Conservation (phyloP, 2,113 vertebrate genomes). For the Hepsetus odoe region DNA sequence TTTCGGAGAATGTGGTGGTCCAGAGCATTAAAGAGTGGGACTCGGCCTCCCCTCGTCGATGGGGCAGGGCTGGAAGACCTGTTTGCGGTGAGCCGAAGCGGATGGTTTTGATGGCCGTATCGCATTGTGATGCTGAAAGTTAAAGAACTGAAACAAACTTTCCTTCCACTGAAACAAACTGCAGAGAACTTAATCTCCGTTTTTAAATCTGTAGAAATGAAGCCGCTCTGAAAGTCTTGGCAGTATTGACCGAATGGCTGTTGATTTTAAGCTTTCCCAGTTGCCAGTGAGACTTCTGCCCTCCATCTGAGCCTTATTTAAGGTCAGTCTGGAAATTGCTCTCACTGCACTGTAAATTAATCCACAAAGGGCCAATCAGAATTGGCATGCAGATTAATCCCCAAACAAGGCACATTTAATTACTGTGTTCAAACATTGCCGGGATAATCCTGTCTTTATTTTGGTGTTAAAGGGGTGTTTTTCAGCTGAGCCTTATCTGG, state of each 20-base stretch:
- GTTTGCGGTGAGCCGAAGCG: not conserved
- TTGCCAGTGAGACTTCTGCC: constrained; percentile 3
- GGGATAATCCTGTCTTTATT: constrained; percentile 48
- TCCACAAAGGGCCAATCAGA: constrained; percentile 50
- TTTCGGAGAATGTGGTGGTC: constrained; percentile 39
- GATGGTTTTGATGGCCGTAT: not conserved
- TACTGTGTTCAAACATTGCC: constrained; percentile 46
- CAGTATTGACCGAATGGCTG: constrained; percentile 6
- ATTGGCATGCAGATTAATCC: constrained; percentile 43
- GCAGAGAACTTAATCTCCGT: not conserved
- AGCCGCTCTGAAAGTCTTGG: not conserved
- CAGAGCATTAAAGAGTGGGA: constrained; percentile 47
- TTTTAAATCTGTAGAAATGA: not conserved
- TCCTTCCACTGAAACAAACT: not conserved
- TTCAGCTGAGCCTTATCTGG: constrained; percentile 27
- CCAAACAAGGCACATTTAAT: constrained; percentile 51
- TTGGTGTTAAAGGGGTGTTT: constrained; percentile 34
- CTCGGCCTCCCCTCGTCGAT: not conserved
- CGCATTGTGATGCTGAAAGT: not conserved
- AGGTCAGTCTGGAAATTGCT: constrained; percentile 42
- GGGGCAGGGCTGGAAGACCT: not conserved
- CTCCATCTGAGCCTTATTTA: constrained; percentile 25
- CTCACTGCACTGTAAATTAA: constrained; percentile 36
- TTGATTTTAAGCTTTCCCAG: constrained; percentile 11
- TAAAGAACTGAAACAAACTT: not conserved